Evolutionary conservation across 1,140 invertebrate species (phyloP), one percentile per base, ranked within the genome.

Genomic region (Ruditapes philippinarum): DNA sequence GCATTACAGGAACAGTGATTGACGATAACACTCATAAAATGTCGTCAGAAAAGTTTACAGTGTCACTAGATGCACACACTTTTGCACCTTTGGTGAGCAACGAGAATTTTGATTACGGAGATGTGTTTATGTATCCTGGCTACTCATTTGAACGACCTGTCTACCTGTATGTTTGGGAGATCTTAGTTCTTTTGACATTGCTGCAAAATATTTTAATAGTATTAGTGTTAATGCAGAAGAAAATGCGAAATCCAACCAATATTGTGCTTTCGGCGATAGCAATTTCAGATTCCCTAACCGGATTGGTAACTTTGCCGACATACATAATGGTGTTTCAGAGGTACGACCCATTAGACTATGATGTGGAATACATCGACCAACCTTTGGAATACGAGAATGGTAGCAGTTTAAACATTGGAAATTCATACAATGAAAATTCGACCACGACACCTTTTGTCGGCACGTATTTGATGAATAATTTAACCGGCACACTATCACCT

Each of bases 201-300:
- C 38, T 62, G 22, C 3, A 33, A 11, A 83, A 83, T 60, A 45
- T 83, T 2, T 1, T 83, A n/a, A 38, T 65, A 4, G 31, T 83
- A 19, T 25, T 40, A 12, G 80, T 83, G 28, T 60, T 83, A 19
- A 0, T 83, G 17, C 31, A 57, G 9, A 83, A 65, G 40, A 65
- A 68, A n/a, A 65, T 83, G 38, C 31, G 9, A 17, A 83, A 17
- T 40, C 57, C 80, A 2, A 83, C 80, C 2, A 65, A 11, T 28
- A 4, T 65, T 31, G 65, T 83, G 38, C 62, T 83, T 12, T 11
- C 60, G 40, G 54, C 60, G 11, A 83, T 83, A 36, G 80, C 80
- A 38, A 65, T 83, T 9, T 33, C 80, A n/a, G 80, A 83, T 54
- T 38, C 80, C 19, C 36, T 83, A 4, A 83, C 54, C 38, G 80